Percentiles rank a stretch among this genome's conserved stretches.
Evolutionary conservation across 2,797 vertebrate species (phyloP).

Genomic region (Notamacropus eugenii): DNA sequence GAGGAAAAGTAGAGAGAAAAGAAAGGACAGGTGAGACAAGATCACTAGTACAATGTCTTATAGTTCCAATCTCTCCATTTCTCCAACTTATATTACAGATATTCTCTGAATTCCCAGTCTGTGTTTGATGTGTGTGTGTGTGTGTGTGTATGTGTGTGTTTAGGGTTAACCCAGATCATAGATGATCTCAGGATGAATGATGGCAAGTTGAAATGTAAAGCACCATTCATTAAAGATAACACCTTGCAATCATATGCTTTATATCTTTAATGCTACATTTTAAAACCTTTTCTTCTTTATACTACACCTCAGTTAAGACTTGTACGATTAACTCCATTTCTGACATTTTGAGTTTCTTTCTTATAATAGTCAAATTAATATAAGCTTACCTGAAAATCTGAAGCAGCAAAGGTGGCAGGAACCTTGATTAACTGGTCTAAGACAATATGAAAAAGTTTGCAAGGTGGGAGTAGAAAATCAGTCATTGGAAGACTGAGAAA

Average conservation of each 20-base stretch:
- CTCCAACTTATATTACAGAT: conserved; percentile 38
- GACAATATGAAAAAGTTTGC: conserved; percentile 14
- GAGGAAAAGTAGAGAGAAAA: conserved; percentile 19
- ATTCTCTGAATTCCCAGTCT: conserved; percentile 60
- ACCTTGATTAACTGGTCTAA: conserved; percentile 30
- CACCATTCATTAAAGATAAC: conserved; percentile 46
- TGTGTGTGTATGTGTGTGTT: conserved; percentile 2
- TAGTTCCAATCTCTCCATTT: neutral
- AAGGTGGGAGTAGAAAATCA: conserved; percentile 24
- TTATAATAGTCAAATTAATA: conserved; percentile 40
- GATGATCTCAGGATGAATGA: conserved; percentile 50
- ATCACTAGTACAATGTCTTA: neutral
- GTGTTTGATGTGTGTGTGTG: conserved; percentile 47
- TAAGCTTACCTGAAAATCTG: conserved; percentile 47
- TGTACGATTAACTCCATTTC: conserved; percentile 36
- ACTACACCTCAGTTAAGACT: conserved; percentile 25
- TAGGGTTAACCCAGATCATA: conserved; percentile 49
- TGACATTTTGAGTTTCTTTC: conserved; percentile 61
- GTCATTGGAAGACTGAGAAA: conserved; percentile 6
- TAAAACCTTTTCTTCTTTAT: conserved; percentile 46
- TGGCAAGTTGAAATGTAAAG: conserved; percentile 39
- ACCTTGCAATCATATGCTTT: conserved; percentile 3
- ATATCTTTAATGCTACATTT: conserved; percentile 52
- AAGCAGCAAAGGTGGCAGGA: conserved; percentile 25
- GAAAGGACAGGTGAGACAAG: conserved; percentile 28